Evolutionary conservation across 1,140 invertebrate genomes (phyloP), one percentile per base, ranked within the genome.

Genomic region (Drosophila murphyi): DNA sequence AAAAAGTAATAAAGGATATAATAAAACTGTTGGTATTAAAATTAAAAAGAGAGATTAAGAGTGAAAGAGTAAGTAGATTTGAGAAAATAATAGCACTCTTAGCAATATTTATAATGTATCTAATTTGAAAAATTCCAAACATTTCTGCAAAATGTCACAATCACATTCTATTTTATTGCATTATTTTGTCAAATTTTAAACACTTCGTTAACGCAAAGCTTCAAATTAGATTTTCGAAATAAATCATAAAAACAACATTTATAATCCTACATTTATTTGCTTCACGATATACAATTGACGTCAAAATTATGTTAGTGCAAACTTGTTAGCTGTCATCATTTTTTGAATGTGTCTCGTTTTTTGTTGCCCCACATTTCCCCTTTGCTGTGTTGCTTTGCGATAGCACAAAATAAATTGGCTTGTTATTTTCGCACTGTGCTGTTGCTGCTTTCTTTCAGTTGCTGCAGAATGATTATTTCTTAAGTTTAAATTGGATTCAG

Each of bases 391-490:
- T 48, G 41, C 20, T 12, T 8, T 10, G 43, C 54, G 43, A 57
- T 50, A 57, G 50, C 54, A 35, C 34, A 28, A 68, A 50, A 41
- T 41, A 68, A 57, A 68, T 48, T 57, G 12, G 54, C 45, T 29
- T 39, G 2, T 56, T 67, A n/a, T 37, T 12, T 41, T 63, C 32
- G n/a, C 43, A 64, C 48, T 71, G 34, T 55, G 10, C 35, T 32
- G 6, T 62, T 57, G 0, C 12, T 47, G 39, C n/a, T 12, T 29
- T 34, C 37, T 37, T 6, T 59, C 20, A 20, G 45, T 28, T 41
- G 37, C 31, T 31, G 20, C 52, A 20, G 20, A 39, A 65, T 48
- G 62, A 65, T 65, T 37, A 72, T 51, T 65, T 65, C 31, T 37
- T 10, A 12, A 57, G 29, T 39, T 56, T 41, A 48, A 67, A 67